These are phyloP conservation scores for Styela plicata DNA, from an alignment of 23 tunicate species.

Conservation along the genomic window DNA sequence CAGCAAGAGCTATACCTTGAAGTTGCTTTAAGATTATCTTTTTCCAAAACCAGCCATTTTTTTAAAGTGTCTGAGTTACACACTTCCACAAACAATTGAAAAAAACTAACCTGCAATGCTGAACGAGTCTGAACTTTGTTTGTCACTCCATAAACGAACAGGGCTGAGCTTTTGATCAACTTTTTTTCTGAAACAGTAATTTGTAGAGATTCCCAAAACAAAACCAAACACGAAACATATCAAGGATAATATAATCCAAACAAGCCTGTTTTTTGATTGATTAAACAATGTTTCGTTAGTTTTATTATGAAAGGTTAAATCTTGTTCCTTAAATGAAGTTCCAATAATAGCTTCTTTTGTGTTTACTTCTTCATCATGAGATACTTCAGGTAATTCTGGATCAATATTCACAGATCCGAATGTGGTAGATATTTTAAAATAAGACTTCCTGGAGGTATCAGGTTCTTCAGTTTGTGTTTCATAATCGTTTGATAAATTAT, in stretches of 20 bases:
- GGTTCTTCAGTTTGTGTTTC: not conserved
- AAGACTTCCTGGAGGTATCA: not conserved
- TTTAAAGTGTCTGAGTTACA: too few relatives aligned
- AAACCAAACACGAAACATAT: not conserved
- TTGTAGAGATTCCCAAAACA: not conserved
- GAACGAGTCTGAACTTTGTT: not conserved
- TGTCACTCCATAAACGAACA: not conserved
- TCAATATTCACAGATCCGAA: not conserved
- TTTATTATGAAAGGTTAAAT: too few relatives aligned
- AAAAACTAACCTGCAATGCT: too few relatives aligned
- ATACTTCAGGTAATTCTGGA: not conserved
- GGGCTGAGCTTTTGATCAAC: not conserved
- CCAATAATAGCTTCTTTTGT: not conserved
- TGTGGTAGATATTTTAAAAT: not conserved
- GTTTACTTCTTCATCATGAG: not conserved
- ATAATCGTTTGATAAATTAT: not conserved
- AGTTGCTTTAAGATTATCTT: too few relatives aligned
- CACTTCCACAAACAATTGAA: too few relatives aligned
- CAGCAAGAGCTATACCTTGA: too few relatives aligned
- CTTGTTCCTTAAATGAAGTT: not conserved
- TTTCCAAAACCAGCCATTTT: too few relatives aligned
- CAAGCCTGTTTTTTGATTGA: not conserved
- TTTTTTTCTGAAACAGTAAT: not conserved
- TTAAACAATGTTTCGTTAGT: not conserved
- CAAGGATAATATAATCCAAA: not conserved